These are phyloP conservation scores for Plebejus anna DNA, from an alignment of 2,888 invertebrate species.

Conservation along the genomic window DNA sequence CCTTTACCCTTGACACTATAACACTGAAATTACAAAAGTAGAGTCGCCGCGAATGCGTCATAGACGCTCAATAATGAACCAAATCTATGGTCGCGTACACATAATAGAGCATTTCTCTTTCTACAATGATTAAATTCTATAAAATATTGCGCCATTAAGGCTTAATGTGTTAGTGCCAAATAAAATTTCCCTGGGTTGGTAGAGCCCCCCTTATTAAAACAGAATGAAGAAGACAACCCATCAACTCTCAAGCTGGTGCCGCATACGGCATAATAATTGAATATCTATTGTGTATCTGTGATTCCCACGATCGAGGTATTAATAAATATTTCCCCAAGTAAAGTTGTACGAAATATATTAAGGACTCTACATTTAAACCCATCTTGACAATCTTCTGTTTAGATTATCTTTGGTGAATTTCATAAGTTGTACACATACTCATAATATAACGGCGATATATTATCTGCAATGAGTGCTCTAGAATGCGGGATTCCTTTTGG, in stretches of 20 bases:
- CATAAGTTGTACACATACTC: not conserved
- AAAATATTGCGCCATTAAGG: not conserved
- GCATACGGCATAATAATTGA: too few relatives aligned
- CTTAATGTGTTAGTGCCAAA: not conserved
- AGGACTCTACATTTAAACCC: not conserved
- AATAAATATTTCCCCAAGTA: not conserved
- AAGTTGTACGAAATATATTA: not conserved
- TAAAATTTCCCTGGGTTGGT: not conserved
- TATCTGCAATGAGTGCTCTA: slow-evolving; percentile 29
- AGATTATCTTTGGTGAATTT: not conserved
- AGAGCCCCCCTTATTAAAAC: not conserved
- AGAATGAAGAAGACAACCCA: not conserved
- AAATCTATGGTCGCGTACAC: not conserved
- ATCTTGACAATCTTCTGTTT: not conserved
- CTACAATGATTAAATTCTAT: not conserved
- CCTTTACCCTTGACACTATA: not conserved
- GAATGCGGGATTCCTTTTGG: slow-evolving; percentile 35
- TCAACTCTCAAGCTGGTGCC: too few relatives aligned
- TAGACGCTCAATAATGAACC: not conserved
- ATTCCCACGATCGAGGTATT: too few relatives aligned
- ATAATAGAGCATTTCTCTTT: not conserved
- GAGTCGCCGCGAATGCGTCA: not conserved
- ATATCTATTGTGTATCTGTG: too few relatives aligned
- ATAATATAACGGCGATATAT: not conserved
- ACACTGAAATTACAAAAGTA: not conserved